A percentile compares a stretch with the other conserved stretches of the same genome.
Conservation (phyloP, 2,113 vertebrate species). For the Microtus montanus region DNA sequence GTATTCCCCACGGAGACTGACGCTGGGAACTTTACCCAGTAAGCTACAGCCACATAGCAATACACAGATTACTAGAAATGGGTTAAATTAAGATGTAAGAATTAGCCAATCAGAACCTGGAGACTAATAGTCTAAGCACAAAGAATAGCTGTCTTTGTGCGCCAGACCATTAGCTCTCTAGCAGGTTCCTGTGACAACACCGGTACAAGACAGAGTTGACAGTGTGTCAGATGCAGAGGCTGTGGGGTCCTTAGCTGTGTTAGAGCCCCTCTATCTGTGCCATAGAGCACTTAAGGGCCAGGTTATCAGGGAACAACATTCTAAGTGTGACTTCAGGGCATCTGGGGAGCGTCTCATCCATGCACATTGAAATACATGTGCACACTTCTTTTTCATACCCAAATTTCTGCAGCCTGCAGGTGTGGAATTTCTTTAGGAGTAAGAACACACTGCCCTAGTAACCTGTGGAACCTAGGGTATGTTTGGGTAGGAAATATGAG, state of each 20-base stretch:
- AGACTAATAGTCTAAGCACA: no score
- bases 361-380: neutral
- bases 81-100: no score
- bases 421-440: neutral
- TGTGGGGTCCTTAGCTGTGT: neutral
- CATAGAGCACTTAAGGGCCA: neutral
- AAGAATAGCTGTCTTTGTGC: neutral
- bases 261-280: neutral
- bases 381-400: neutral
- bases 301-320: neutral
- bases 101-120: no score
- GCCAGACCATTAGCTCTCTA: constrained; percentile 25
- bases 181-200: constrained; percentile 15
- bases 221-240: neutral
- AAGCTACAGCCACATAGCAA: no score
- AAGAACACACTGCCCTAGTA: neutral
- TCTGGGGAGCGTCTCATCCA: neutral
- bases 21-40: no score
- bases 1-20: no score
- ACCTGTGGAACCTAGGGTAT: neutral
- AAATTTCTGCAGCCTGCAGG: neutral
- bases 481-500: neutral
- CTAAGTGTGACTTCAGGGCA: neutral
- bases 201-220: neutral
- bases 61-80: no score